These are phyloP conservation scores for Thrips palmi DNA, from an alignment of 1,140 invertebrate genomes.

Conservation along the genomic window DNA sequence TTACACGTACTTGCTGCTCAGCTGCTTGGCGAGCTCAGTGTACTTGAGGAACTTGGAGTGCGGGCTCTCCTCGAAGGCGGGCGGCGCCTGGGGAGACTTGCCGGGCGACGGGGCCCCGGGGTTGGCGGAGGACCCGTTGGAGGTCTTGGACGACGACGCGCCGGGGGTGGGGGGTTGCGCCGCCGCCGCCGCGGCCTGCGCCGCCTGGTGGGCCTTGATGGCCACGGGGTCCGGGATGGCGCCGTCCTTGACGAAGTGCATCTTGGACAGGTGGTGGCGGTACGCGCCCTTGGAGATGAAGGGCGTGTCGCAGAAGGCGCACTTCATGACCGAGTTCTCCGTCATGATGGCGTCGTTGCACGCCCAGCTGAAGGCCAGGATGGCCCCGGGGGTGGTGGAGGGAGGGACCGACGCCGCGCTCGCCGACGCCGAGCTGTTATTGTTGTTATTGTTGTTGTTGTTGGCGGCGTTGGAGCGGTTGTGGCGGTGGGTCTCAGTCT, in stretches of 20 bases:
- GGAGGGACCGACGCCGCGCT: slow-evolving; percentile 18
- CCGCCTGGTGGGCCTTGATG: slow-evolving; percentile 26
- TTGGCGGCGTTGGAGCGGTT: slow-evolving; percentile 7
- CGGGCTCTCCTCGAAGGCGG: slow-evolving; percentile 71
- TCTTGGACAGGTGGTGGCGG: slow-evolving; percentile 87
- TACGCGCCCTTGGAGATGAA: slow-evolving; percentile 95
- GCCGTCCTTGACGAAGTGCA: slow-evolving; percentile 90
- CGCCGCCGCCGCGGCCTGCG: slow-evolving; percentile 21
- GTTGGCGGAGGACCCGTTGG: slow-evolving; percentile 16
- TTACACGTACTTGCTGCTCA: slow-evolving; percentile 89
- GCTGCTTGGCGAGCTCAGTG: slow-evolving; percentile 86
- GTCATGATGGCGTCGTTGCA: slow-evolving; percentile 79
- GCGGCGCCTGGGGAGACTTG: slow-evolving; percentile 26
- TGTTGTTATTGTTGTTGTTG: slow-evolving; percentile 14
- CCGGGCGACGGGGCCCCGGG: slow-evolving; percentile 20
- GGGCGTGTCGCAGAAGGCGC: slow-evolving; percentile 88
- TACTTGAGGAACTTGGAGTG: slow-evolving; percentile 95
- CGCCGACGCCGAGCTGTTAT: slow-evolving; percentile 16
- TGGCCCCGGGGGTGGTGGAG: slow-evolving; percentile 49
- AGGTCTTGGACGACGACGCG: slow-evolving; percentile 11
- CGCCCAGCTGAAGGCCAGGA: slow-evolving; percentile 82
- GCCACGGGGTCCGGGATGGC: slow-evolving; percentile 52
- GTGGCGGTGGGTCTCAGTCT: slow-evolving; percentile 56
- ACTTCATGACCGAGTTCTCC: slow-evolving; percentile 78
- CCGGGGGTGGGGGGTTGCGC: slow-evolving; percentile 26